Evolutionary conservation across 37 sponge, comb jelly and placozoan genomes (phyloP).

Genomic region (Beroe forskalii): DNA sequence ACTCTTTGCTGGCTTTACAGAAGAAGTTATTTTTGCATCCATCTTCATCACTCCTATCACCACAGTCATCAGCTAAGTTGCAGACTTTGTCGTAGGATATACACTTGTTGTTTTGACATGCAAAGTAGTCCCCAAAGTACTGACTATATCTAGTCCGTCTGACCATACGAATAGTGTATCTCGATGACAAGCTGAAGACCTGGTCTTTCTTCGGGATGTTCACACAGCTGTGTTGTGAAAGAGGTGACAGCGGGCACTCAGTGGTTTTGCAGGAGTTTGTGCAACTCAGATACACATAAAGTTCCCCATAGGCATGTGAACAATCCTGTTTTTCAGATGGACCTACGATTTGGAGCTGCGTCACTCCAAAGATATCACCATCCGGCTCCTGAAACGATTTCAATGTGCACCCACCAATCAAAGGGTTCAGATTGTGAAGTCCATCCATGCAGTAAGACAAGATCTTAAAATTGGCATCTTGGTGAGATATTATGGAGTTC

Average conservation of each 20-base stretch:
- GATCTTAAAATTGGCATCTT: not conserved
- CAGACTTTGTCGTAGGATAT: constrained; percentile 2
- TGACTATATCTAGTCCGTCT: not conserved
- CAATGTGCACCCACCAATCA: not conserved
- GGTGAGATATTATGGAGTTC: not conserved
- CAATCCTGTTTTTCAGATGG: not conserved
- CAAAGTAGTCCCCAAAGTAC: not conserved
- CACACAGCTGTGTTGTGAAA: not conserved
- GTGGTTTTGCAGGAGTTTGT: not conserved
- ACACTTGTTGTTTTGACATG: not conserved
- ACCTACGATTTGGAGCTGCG: not conserved
- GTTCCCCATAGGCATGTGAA: not conserved
- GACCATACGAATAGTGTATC: not conserved
- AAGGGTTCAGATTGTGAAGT: not conserved
- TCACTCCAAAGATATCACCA: not conserved
- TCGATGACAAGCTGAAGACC: not conserved
- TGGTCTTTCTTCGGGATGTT: not conserved
- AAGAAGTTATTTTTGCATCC: not conserved
- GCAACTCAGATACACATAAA: not conserved
- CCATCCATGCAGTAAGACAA: not conserved
- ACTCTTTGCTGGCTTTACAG: not conserved
- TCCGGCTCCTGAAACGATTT: not conserved
- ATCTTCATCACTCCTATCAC: not conserved
- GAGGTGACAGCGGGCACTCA: not conserved
- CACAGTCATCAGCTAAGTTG: not conserved